Evolutionary conservation across 2,888 invertebrate genomes (phyloP), one percentile per base, ranked within the genome.

Genomic region (Adelphocoris suturalis): DNA sequence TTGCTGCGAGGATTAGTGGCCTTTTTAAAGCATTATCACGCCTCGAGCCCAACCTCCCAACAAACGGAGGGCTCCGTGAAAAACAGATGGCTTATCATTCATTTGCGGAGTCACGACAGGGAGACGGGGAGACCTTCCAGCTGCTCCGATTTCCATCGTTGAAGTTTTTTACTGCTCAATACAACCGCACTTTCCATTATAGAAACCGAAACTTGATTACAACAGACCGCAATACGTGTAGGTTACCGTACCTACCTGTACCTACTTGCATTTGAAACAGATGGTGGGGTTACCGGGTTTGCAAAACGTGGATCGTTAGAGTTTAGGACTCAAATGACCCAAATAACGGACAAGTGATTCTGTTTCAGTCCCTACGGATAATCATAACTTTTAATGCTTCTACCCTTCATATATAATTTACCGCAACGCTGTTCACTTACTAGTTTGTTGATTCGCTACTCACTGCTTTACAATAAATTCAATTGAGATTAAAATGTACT

Each of bases 111-210:
- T 68, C 68, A 68, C 68, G 68, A 68, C 23, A 0, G 61, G n/a
- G n/a, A 23, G 68, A 23, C 12, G 12, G 19, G 5, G 68, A 68
- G 68, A 68, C 68, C 68, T 68, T 68, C 68, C 9, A 68, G 23
- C 68, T 23, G 23, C 27, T 68, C 68, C 27, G 23, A 68, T 68
- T 68, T 68, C 68, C 68, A 68, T 23, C 68, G 68, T 68, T 68
- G 68, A 23, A 68, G 68, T 68, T 68, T 68, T 57, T 19, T 68
- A 68, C 68, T 12, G 68, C 68, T 68, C 19, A 19, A 23, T 68
- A 68, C 68, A 23, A 68, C 68, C 68, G 68, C 68, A 68, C 68
- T 68, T 68, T 68, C 68, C 61, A 61, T 19, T 61, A 61, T 61
- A 61, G 61, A 19, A 61, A 61, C 61, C 68, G 23, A 68, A 68